Conservation (phyloP, 2,113 vertebrate species). For the Myiozetetes cayanensis region DNA sequence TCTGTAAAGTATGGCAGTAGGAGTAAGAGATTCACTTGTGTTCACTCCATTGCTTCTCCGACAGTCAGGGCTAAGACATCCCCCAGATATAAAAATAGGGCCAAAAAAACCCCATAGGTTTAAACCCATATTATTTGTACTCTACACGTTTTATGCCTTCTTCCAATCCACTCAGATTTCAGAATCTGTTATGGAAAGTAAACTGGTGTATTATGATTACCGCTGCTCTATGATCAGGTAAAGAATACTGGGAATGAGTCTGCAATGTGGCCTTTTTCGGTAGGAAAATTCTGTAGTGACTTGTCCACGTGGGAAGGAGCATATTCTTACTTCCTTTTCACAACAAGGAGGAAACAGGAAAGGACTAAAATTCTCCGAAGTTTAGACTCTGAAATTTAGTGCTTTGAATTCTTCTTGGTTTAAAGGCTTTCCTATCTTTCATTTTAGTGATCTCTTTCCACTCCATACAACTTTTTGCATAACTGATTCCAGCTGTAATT, state of each 20-base stretch:
- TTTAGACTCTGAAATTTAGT: neutral
- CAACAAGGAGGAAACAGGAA: neutral
- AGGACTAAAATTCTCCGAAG: neutral
- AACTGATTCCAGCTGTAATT: neutral
- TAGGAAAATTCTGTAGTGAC: neutral
- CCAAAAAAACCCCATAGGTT: neutral
- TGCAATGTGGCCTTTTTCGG: neutral
- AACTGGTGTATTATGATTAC: neutral
- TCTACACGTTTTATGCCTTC: neutral
- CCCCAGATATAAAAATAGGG: neutral
- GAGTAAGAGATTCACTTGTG: neutral
- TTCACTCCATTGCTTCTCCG: neutral
- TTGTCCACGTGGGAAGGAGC: neutral
- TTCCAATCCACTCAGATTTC: neutral
- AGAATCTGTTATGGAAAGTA: neutral
- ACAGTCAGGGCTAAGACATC: neutral
- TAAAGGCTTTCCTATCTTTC: neutral
- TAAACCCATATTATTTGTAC: neutral
- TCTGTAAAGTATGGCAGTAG: neutral
- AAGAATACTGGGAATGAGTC: neutral
- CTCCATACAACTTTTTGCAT: neutral
- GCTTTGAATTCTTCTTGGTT: neutral
- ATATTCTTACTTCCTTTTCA: neutral
- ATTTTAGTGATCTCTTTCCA: neutral
- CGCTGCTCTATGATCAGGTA: neutral